Evolutionary conservation across 2,797 vertebrate genomes (phyloP).

Genomic region (Phataginus tricuspis): DNA sequence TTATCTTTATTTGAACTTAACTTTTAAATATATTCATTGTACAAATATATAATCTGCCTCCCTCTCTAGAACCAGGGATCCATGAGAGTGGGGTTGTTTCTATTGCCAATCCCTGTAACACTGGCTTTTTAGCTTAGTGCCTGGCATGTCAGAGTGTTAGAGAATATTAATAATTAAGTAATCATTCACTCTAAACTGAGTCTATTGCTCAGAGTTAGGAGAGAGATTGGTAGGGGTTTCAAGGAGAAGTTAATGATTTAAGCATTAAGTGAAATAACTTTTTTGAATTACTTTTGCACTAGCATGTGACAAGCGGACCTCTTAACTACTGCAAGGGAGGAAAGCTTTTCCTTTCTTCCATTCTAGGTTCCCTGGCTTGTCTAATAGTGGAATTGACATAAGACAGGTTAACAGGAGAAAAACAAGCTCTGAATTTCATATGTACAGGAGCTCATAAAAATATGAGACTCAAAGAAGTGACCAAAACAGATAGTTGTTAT

Average conservation of each 20-base stretch:
- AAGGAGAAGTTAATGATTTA: neutral
- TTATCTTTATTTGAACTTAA: neutral
- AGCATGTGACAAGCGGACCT: neutral
- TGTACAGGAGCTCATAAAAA: neutral
- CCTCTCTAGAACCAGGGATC: neutral
- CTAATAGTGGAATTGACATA: neutral
- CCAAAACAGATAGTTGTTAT: neutral
- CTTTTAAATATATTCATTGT: neutral
- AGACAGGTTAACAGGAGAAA: neutral
- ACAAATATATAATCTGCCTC: neutral
- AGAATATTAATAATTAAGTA: conserved; percentile 45
- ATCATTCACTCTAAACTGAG: neutral
- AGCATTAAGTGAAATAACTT: neutral
- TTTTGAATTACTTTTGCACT: neutral
- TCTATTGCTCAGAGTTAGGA: neutral
- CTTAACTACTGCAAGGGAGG: neutral
- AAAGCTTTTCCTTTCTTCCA: neutral
- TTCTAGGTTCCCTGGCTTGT: neutral
- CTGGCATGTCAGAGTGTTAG: neutral
- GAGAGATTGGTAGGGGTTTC: neutral
- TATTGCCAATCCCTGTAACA: neutral
- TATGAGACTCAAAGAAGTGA: neutral
- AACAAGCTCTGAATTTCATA: neutral
- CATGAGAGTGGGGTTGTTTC: neutral
- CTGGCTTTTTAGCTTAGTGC: neutral